These are phyloP conservation scores for Arrhamphus sclerolepis DNA, from an alignment of 2,797 vertebrate genomes.

Conservation along the genomic window DNA sequence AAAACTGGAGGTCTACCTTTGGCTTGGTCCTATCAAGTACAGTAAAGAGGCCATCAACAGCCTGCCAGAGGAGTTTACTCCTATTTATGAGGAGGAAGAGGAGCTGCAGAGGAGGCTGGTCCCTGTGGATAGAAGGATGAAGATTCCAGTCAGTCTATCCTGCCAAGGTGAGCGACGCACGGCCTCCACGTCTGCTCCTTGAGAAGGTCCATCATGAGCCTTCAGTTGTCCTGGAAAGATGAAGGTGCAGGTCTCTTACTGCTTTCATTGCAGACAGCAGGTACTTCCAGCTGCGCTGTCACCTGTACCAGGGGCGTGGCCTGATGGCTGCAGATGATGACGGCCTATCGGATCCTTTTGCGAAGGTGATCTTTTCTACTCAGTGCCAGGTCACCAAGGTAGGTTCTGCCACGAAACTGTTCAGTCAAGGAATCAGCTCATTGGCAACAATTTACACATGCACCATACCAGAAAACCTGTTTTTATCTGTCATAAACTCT, in stretches of 20 bases:
- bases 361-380: constrained; percentile 89
- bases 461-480: no score
- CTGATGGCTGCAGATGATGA: constrained; percentile 90
- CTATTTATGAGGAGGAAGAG: constrained; percentile 77
- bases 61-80: constrained; percentile 86
- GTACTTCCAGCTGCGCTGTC: constrained; percentile 93
- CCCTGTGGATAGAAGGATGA: constrained; percentile 53
- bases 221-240: background rate
- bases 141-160: constrained; percentile 79
- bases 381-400: constrained; percentile 90
- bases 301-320: constrained; percentile 92
- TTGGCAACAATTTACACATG: background rate
- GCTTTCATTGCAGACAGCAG: constrained; percentile 77
- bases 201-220: background rate
- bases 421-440: background rate
- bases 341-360: constrained; percentile 92
- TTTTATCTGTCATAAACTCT: no score
- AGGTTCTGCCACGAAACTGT: background rate
- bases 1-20: constrained; percentile 92
- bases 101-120: constrained; percentile 33
- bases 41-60: constrained; percentile 83
- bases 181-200: no score
- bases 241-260: background rate
- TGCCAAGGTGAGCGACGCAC: constrained; percentile 84
- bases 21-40: constrained; percentile 90